Evolutionary conservation across 2,797 vertebrate species (phyloP), one percentile per base, ranked within the genome.

Genomic region (Odontamblyopus lacepedii): DNA sequence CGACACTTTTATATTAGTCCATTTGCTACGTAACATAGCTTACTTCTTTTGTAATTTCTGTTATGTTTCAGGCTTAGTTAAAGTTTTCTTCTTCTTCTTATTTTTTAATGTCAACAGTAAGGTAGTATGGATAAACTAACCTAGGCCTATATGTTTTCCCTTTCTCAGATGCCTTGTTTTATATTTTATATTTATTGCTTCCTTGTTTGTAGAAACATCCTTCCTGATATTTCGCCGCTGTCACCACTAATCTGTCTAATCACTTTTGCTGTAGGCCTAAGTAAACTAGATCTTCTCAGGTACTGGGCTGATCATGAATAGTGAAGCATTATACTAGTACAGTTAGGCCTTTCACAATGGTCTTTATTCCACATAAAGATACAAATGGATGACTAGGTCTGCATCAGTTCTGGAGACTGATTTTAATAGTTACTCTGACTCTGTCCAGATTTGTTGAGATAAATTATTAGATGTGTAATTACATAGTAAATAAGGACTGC

Each of bases 161-260:
- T 53, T 53, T n/a, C 6, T 19, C 18, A 53, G 18, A 53, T 6
- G 41, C 41, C 12, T 44, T 44, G 6, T 87, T 27, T 27, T 27
- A 57, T 26, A 4, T 38, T 38, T 38, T 38, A 38, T 38, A 9
- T 48, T 48, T 4, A 13, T 15, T 48, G 12, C 63, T 26, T 78
- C 57, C 72, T 72, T 63, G 13, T 80, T 65, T 56, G 71, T 41
- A 64, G 70, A 78, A 59, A 32, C 65, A 50, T n/a, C 44, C n/a
- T 60, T 35, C 50, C 57, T 61, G 48, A 30, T 65, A 27, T 77
- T 74, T 72, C 63, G 53, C 72, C 71, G 32, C 63, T n/a, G n/a
- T 73, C 30, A 27, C 29, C 16, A 55, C 41, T 62, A n/a, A 35
- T 76, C 60, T 38, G 30, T 18, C 23, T 38, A 26, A 30, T 72